Conservation (phyloP, 2,888 invertebrate genomes). For the Drosophila melanocephala region DNA sequence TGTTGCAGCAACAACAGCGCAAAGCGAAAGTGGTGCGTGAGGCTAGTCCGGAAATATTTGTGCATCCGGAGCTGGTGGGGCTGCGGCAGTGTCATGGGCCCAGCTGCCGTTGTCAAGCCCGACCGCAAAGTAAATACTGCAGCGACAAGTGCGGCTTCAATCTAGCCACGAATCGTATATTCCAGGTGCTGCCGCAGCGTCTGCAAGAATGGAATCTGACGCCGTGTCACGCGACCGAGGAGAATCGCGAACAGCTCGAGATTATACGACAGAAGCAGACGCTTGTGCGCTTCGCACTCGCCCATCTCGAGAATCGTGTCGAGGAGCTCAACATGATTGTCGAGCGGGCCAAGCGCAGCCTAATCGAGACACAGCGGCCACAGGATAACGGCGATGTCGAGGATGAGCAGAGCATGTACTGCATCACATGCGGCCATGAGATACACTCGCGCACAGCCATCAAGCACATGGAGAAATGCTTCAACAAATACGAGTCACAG, state of each 20-base stretch:
- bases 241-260: slow-evolving; percentile 89
- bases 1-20: slow-evolving; percentile 64
- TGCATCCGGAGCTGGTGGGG: slow-evolving; percentile 87
- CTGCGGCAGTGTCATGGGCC: slow-evolving; percentile 97
- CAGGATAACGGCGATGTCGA: slow-evolving; percentile 88
- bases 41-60: slow-evolving; percentile 82
- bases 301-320: slow-evolving; percentile 92
- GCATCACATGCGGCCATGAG: slow-evolving; percentile 98
- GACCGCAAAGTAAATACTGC: slow-evolving; percentile 95
- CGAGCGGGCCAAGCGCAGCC: slow-evolving; percentile 91
- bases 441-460: slow-evolving; percentile 96
- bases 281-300: slow-evolving; percentile 91
- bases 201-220: slow-evolving; percentile 97
- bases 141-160: slow-evolving; percentile 95
- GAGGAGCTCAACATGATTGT: slow-evolving; percentile 92
- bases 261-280: slow-evolving; percentile 92
- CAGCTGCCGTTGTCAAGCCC: slow-evolving; percentile 92
- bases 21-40: slow-evolving; percentile 79
- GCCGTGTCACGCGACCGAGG: slow-evolving; percentile 94
- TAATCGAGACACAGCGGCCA: slow-evolving; percentile 87
- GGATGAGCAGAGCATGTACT: slow-evolving; percentile 93
- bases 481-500: slow-evolving; percentile 98
- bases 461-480: slow-evolving; percentile 99
- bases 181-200: slow-evolving; percentile 92
- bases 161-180: slow-evolving; percentile 93